Evolutionary conservation across 2,888 invertebrate genomes (phyloP).

Genomic region (Ligdia adustata): DNA sequence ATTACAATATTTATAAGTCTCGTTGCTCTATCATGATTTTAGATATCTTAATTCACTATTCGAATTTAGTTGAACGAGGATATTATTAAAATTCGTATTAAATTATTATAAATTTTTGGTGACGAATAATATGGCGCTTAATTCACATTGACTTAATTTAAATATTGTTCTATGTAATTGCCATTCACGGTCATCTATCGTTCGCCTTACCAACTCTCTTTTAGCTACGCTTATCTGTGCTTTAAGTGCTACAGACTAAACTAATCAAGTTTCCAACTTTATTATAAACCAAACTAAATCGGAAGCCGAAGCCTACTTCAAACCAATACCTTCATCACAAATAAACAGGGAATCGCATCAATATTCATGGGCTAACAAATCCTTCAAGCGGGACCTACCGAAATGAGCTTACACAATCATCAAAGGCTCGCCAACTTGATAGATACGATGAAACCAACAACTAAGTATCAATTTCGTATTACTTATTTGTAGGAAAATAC

Average conservation of each 20-base stretch:
- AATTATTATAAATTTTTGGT: background rate
- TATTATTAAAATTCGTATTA: background rate
- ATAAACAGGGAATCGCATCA: constrained; percentile 31
- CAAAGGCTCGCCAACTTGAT: constrained; percentile 43
- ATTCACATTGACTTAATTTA: background rate
- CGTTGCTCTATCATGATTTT: too few species aligned
- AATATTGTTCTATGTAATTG: too few species aligned
- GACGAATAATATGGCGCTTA: background rate
- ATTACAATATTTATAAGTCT: too few species aligned
- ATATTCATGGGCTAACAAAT: constrained; percentile 38
- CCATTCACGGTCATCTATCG: too few species aligned
- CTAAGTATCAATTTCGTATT: constrained; percentile 42
- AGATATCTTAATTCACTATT: too few species aligned
- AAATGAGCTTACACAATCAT: constrained; percentile 46
- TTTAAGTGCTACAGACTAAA: too few species aligned
- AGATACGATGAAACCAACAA: constrained; percentile 35
- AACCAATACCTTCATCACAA: constrained; percentile 28
- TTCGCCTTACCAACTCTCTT: too few species aligned
- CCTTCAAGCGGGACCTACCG: constrained; percentile 33
- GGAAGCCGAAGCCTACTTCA: background rate
- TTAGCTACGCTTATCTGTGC: too few species aligned
- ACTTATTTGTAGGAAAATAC: too few species aligned
- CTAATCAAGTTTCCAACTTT: background rate
- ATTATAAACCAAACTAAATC: background rate
- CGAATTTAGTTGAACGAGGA: background rate